These are phyloP conservation scores for Oligia strigilis DNA, from an alignment of 2,888 invertebrate species.

Conservation along the genomic window DNA sequence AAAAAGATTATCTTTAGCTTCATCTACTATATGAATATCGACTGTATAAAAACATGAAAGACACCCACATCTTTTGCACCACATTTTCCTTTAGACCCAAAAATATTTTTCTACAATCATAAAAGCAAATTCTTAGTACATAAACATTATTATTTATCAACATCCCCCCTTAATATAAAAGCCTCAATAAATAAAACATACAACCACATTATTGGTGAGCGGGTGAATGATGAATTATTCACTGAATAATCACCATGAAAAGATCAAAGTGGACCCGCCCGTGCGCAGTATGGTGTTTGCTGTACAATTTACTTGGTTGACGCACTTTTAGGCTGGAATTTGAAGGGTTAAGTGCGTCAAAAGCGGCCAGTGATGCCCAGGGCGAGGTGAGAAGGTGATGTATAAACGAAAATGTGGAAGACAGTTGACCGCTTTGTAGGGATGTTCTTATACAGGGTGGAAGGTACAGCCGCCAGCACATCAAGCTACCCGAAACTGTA, in stretches of 20 bases:
- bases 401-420: neutral
- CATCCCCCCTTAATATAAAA: conserved; percentile 61
- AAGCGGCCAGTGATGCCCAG: neutral
- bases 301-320: conserved; percentile 37
- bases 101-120: conserved; percentile 45
- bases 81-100: conserved; percentile 30
- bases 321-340: conserved; percentile 8
- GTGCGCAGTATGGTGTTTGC: conserved; percentile 32
- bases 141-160: conserved; percentile 61
- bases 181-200: conserved; percentile 69
- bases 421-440: neutral
- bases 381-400: neutral
- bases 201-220: conserved; percentile 58
- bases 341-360: conserved; percentile 30
- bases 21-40: conserved; percentile 5
- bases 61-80: neutral
- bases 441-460: neutral
- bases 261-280: conserved; percentile 72
- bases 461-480: no score
- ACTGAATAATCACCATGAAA: conserved; percentile 74
- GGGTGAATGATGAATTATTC: conserved; percentile 75
- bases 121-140: conserved; percentile 58
- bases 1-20: neutral
- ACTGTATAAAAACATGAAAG: conserved; percentile 39
- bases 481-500: no score